Evolutionary conservation across 1,140 invertebrate genomes (phyloP), one percentile per base, ranked within the genome.

Genomic region (Drosophila sp.): DNA sequence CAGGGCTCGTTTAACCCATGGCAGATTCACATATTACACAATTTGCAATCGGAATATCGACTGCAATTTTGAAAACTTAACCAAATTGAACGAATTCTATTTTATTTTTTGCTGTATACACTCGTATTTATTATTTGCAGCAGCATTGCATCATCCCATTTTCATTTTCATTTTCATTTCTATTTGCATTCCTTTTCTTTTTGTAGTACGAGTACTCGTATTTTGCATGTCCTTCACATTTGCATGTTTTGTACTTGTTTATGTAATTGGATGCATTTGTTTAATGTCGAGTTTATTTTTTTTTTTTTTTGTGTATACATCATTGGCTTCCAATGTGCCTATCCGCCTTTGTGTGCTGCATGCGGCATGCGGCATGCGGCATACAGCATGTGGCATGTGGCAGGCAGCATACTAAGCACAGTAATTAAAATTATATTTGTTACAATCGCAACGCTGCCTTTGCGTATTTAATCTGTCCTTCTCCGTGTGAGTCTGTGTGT

Each of bases 371-470:
- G 3, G 50, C 50, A 51, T 51, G 50, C 8, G 50, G n/a, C n/a
- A n/a, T n/a, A n/a, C n/a, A n/a, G 50, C 62, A 70, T 78, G 71
- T 69, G 65, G 51, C 36, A 29, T 50, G 45, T 29, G 5, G 43
- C 53, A 51, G 9, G 18, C 48, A 59, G 50, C 72, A 65, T 79
- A 64, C 71, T 72, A 72, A 71, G 78, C 63, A 59, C 61, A 82
- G 83, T 79, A 89, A 87, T 87, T 87, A 87, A 87, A 87, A 87
- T 87, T 76, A 89, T 89, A 89, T 72, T 66, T 57, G 81, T 76
- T 72, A 81, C 75, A 70, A 46, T 73, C 69, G 63, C 80, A 77
- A 63, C 62, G 34, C 18, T 16, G 18, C 16, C 43, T 25, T 27
- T 59, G 46, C 25, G 25, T 29, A 48, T 48, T 48, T 48, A 27